Percentiles rank a stretch among this genome's conserved stretches.
phyloP scores from a whole-genome alignment of 2,797 vertebrate species.

The Squalus acanthias region DNA sequence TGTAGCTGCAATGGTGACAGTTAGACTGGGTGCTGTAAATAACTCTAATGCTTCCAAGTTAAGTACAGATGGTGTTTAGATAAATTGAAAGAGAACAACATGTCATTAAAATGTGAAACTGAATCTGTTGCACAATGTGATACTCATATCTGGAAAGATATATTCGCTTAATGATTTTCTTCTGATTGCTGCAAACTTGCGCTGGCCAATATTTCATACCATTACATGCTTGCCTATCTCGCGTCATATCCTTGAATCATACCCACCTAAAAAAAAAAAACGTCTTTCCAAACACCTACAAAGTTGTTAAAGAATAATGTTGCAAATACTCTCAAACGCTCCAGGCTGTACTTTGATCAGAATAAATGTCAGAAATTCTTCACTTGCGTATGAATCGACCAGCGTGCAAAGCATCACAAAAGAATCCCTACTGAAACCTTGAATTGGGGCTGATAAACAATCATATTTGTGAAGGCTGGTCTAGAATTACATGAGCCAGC shows the following conservation, averaged over 20 bases:
- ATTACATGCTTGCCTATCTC: neutral
- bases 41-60: neutral
- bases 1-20: neutral
- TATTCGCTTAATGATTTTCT: neutral
- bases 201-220: neutral
- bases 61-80: neutral
- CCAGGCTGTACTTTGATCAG: no score
- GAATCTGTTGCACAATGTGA: neutral
- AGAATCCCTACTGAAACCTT: neutral
- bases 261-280: neutral
- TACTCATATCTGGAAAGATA: neutral
- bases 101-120: neutral
- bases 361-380: neutral
- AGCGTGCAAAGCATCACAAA: neutral
- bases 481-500: neutral
- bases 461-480: neutral
- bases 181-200: neutral
- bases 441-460: neutral
- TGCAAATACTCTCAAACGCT: neutral
- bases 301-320: neutral
- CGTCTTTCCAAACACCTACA: neutral
- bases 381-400: no score
- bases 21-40: neutral
- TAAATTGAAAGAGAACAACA: neutral
- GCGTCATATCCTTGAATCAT: no score